Conservation (phyloP, 1,140 invertebrate genomes). For the Ceratina japonica region DNA sequence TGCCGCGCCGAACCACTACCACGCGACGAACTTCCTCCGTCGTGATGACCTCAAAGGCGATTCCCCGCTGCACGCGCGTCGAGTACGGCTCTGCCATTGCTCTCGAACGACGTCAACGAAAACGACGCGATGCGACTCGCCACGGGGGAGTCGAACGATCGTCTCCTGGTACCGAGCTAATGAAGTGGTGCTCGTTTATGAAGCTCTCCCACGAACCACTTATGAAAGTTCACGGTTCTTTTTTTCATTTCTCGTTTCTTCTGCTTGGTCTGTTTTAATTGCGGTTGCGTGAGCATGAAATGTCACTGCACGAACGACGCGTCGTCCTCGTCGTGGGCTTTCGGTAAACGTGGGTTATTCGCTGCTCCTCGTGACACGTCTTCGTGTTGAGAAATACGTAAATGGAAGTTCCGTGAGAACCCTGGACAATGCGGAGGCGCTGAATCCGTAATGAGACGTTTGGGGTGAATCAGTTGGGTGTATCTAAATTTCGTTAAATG, state of each 20-base stretch:
- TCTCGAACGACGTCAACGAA: conserved; percentile 14
- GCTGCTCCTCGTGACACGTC: neutral
- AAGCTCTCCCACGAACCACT: conserved; percentile 29
- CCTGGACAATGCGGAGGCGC: too few species aligned
- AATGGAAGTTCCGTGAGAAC: conserved; percentile 4
- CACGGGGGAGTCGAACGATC: conserved; percentile 54
- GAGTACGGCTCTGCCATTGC: conserved; percentile 19
- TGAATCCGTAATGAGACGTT: neutral
- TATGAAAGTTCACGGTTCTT: neutral
- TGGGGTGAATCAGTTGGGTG: neutral
- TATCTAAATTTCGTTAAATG: too few species aligned
- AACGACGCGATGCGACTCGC: conserved; percentile 36
- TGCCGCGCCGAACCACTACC: conserved; percentile 34
- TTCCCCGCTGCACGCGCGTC: conserved; percentile 25
- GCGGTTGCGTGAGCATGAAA: conserved; percentile 2
- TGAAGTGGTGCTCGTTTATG: conserved; percentile 7
- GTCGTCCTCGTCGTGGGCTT: conserved; percentile 18
- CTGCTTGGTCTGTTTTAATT: conserved; percentile 13
- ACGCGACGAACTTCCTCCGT: conserved; percentile 23
- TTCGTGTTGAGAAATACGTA: neutral
- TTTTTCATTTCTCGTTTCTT: neutral
- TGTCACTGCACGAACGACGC: neutral
- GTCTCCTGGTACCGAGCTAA: conserved; percentile 66
- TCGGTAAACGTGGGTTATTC: conserved; percentile 21
- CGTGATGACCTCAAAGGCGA: conserved; percentile 49